Conservation (phyloP, 2,888 invertebrate species). For the Criorhina ranunculi region DNA sequence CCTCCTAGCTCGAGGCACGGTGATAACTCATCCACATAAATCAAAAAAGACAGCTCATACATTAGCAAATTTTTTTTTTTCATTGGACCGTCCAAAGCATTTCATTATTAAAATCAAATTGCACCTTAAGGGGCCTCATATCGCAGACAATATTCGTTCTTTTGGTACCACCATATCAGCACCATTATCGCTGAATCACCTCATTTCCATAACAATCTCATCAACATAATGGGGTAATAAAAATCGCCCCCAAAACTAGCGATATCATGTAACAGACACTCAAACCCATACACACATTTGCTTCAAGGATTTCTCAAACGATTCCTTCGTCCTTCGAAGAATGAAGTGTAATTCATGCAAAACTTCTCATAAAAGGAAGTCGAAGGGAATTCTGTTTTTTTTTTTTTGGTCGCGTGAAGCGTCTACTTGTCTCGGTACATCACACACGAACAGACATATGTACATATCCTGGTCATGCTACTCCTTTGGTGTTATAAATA, state of each 20-base stretch:
- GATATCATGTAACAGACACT: constrained; percentile 30
- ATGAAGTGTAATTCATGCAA: constrained; percentile 55
- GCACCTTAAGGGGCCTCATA: constrained; percentile 65
- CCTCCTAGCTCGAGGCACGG: background rate
- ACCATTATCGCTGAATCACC: constrained; percentile 69
- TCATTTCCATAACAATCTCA: constrained; percentile 76
- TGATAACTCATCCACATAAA: constrained; percentile 63
- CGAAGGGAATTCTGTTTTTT: background rate
- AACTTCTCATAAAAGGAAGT: constrained; percentile 34
- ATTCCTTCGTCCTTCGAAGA: constrained; percentile 40
- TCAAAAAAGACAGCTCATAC: constrained; percentile 47
- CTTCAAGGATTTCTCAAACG: constrained; percentile 23
- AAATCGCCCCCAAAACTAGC: constrained; percentile 73
- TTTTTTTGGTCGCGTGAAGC: constrained; percentile 63
- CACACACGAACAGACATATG: constrained; percentile 51
- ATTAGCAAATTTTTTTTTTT: constrained; percentile 33
- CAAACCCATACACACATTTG: constrained; percentile 29
- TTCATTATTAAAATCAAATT: constrained; percentile 74
- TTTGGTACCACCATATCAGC: constrained; percentile 28
- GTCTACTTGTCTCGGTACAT: constrained; percentile 59
- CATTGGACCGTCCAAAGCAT: constrained; percentile 22
- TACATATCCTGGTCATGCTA: constrained; percentile 64
- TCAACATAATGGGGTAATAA: constrained; percentile 76
- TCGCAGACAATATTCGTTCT: constrained; percentile 33
- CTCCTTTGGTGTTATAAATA: constrained; percentile 66